Evolutionary conservation across 1,140 invertebrate genomes (phyloP).

Genomic region (Tetragonula clypearis): DNA sequence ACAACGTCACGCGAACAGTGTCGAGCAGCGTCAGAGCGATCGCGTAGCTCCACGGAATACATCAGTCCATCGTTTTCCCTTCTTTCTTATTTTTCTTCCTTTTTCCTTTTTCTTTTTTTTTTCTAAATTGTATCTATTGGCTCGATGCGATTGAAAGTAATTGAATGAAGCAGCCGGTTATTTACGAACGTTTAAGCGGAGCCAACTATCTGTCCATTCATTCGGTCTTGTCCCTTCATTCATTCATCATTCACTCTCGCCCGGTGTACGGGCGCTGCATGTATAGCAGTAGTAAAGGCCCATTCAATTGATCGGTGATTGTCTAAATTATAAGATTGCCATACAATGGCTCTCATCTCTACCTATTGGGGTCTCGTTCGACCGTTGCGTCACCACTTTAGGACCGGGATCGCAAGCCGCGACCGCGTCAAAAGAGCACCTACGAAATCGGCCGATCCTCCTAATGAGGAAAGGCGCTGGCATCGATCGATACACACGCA

Average conservation of each 20-base stretch:
- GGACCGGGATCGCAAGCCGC: conserved; percentile 74
- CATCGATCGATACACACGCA: conserved; percentile 25
- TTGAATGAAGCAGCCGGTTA: conserved; percentile 82
- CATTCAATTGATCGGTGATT: conserved; percentile 83
- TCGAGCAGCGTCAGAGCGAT: too few species aligned
- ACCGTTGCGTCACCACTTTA: conserved; percentile 81
- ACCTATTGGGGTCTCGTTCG: conserved; percentile 82
- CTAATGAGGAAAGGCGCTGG: conserved; percentile 51
- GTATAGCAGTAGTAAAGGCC: conserved; percentile 82
- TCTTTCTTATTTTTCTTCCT: conserved; percentile 17
- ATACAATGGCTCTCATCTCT: conserved; percentile 83
- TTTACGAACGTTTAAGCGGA: conserved; percentile 82
- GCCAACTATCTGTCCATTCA: conserved; percentile 83
- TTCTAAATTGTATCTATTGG: conserved; percentile 83
- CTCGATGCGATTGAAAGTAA: conserved; percentile 82
- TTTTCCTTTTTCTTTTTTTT: conserved; percentile 68
- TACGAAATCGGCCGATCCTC: conserved; percentile 64
- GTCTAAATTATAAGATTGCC: conserved; percentile 83
- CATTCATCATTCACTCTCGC: conserved; percentile 82
- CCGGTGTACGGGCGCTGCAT: conserved; percentile 78
- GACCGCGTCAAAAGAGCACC: conserved; percentile 71
- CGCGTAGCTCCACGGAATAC: not conserved
- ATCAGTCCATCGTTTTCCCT: not conserved
- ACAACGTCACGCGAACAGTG: not conserved
- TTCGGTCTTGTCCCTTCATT: conserved; percentile 82